phyloP scores from a whole-genome alignment of 2,113 vertebrate genomes.

The Perca fluviatilis region DNA sequence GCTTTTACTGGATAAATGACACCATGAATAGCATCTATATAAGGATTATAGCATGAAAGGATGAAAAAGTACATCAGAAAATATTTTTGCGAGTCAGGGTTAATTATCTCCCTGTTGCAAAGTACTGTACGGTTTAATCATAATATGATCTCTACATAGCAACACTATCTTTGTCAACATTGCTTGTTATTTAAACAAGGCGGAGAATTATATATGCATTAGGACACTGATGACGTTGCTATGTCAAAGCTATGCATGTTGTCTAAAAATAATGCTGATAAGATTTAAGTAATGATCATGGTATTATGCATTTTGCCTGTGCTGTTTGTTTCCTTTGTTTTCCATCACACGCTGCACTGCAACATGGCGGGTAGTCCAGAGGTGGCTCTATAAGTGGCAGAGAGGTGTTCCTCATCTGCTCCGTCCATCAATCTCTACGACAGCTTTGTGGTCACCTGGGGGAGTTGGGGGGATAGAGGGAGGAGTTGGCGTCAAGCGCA shows the following conservation, averaged over 20 bases:
- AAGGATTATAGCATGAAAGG: too few species aligned
- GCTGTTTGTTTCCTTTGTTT: background rate
- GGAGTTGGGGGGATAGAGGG: background rate
- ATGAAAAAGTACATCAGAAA: background rate
- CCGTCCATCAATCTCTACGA: constrained; percentile 46
- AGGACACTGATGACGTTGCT: constrained; percentile 7
- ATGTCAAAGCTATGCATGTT: background rate
- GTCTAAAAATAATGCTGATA: background rate
- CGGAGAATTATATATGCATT: background rate
- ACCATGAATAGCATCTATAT: background rate
- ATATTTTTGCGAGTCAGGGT: background rate
- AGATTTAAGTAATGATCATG: background rate
- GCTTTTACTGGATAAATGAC: too few species aligned
- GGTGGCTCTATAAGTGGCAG: constrained; percentile 38
- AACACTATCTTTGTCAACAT: background rate
- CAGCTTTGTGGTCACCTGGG: constrained; percentile 50
- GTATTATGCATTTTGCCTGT: constrained; percentile 1
- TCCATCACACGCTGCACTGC: background rate
- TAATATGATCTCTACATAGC: background rate
- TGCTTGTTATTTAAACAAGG: background rate
- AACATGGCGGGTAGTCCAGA: constrained; percentile 24
- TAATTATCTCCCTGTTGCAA: background rate
- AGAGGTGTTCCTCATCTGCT: constrained; percentile 36
- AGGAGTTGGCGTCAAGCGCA: background rate
- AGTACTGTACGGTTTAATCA: background rate